Evolutionary conservation across 2,113 vertebrate species (phyloP).

Genomic region (Tamias sibiricus): DNA sequence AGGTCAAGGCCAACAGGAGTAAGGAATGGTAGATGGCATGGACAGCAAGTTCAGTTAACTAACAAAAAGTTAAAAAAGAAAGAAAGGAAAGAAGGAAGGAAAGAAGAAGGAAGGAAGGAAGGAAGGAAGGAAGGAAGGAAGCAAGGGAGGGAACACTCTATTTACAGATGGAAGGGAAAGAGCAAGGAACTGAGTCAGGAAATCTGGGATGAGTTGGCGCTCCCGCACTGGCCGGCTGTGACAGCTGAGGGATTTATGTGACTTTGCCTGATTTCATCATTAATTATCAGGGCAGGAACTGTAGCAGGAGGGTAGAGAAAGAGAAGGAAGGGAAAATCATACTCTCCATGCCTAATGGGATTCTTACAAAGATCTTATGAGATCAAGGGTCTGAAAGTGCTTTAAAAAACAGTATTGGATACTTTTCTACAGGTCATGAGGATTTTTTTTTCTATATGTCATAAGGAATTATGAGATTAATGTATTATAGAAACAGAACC

Average conservation of each 20-base stretch:
- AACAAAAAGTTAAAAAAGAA: too few relatives aligned
- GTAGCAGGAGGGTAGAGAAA: not conserved
- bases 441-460: not conserved
- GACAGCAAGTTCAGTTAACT: not conserved
- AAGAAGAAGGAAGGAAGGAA: too few relatives aligned
- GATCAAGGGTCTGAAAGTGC: not conserved
- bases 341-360: not conserved
- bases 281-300: not conserved
- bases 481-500: constrained; percentile 34
- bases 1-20: not conserved
- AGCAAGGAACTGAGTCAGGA: not conserved
- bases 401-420: constrained; percentile 9
- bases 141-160: not conserved
- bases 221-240: not conserved
- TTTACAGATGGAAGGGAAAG: not conserved
- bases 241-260: not conserved
- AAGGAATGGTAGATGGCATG: not conserved
- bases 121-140: not conserved
- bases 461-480: too few relatives aligned
- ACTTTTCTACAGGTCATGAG: not conserved
- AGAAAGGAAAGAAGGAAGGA: too few relatives aligned
- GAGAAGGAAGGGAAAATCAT: not conserved
- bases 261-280: not conserved
- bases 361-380: not conserved
- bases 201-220: not conserved